Conservation (phyloP, 2,797 vertebrate genomes). For the Aphelocoma californica region DNA sequence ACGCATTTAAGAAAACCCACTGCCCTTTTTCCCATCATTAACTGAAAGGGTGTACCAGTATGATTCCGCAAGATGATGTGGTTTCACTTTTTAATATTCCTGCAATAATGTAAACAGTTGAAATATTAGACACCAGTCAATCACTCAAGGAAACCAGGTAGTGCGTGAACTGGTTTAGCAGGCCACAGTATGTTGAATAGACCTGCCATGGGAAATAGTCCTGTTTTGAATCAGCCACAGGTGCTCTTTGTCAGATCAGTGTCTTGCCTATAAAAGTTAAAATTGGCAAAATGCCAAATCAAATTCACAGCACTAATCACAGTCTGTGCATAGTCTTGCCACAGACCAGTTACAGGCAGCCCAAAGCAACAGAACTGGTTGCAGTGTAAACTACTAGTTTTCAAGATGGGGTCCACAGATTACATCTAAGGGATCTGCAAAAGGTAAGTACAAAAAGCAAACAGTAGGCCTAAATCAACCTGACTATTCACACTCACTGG, state of each 20-base stretch:
- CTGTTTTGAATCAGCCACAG: neutral
- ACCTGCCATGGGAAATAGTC: neutral
- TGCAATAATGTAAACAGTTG: neutral
- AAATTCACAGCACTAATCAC: neutral
- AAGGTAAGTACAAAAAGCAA: neutral
- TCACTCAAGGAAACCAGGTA: neutral
- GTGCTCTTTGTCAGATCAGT: neutral
- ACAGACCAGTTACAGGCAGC: neutral
- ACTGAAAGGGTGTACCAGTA: neutral
- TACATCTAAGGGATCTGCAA: neutral
- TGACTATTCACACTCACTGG: neutral
- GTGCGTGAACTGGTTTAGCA: neutral
- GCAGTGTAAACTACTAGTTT: neutral
- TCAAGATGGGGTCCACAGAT: neutral
- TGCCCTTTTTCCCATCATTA: neutral
- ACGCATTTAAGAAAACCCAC: neutral
- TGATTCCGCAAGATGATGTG: neutral
- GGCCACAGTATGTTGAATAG: neutral
- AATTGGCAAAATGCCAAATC: neutral
- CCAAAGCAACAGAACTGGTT: neutral
- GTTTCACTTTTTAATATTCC: neutral
- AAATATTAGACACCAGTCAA: neutral
- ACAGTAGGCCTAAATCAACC: neutral
- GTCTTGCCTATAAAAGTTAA: neutral
- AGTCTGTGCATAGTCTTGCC: neutral